Conservation (phyloP, 1,140 invertebrate genomes). For the Nymphalis io region DNA sequence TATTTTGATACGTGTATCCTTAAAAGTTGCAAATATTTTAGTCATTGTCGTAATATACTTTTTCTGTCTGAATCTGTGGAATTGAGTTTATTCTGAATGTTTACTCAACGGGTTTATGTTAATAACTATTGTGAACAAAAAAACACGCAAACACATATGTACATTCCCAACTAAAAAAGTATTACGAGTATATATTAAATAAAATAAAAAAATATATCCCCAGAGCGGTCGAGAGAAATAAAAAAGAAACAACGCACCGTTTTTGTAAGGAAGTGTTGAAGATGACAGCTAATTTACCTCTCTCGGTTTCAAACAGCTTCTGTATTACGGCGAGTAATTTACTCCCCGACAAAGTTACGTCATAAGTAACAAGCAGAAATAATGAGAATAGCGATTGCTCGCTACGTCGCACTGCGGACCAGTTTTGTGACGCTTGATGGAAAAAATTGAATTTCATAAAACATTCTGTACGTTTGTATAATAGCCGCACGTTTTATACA, state of each 20-base stretch:
- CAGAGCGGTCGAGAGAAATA: neutral
- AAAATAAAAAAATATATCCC: neutral
- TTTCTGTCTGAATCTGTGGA: no score
- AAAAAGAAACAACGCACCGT: neutral
- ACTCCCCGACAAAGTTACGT: conserved; percentile 18
- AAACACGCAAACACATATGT: no score
- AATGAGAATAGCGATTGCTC: conserved; percentile 18
- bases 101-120: no score
- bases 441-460: neutral
- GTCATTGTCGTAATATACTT: no score
- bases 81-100: no score
- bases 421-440: conserved; percentile 2
- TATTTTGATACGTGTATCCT: no score
- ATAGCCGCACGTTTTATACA: no score
- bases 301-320: conserved; percentile 1
- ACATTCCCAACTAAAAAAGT: no score
- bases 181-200: no score
- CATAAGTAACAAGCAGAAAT: conserved; percentile 16
- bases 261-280: conserved; percentile 1
- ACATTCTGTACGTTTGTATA: neutral
- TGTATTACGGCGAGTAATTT: conserved; percentile 19
- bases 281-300: conserved; percentile 13
- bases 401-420: conserved; percentile 19
- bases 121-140: no score
- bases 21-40: no score